Conservation (phyloP, 2,888 invertebrate species). For the Carcina quercana region DNA sequence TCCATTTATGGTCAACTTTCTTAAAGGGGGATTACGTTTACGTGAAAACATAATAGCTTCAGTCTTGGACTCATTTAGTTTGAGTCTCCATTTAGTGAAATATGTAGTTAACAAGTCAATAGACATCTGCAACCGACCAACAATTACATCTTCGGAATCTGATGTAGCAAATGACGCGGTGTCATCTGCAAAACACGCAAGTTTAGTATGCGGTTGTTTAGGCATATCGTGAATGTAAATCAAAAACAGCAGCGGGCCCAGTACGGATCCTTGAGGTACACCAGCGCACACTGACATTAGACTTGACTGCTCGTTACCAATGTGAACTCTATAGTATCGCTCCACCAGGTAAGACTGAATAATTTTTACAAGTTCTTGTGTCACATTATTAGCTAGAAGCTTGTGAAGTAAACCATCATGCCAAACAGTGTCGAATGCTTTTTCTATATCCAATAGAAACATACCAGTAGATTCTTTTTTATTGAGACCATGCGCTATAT, state of each 20-base stretch:
- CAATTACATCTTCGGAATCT: constrained; percentile 5
- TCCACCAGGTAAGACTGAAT: constrained; percentile 4
- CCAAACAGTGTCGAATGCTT: constrained; percentile 11
- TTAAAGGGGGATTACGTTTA: too few relatives aligned
- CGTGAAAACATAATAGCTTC: too few relatives aligned
- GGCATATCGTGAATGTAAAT: constrained; percentile 6
- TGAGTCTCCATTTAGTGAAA: constrained; percentile 9
- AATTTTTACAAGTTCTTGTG: constrained; percentile 2
- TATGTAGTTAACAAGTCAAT: constrained; percentile 3
- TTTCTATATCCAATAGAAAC: constrained; percentile 7
- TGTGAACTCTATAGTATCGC: constrained; percentile 1
- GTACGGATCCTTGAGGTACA: constrained; percentile 11
- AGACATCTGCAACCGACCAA: constrained; percentile 7
- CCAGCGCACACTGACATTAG: constrained; percentile 4
- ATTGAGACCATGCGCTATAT: constrained; percentile 7
- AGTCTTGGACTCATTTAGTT: too few relatives aligned
- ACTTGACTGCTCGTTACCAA: constrained; percentile 2
- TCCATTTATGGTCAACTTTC: too few relatives aligned
- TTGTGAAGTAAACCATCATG: constrained; percentile 7
- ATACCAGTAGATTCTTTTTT: constrained; percentile 6
- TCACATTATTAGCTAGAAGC: background rate
- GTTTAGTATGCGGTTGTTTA: constrained; percentile 1
- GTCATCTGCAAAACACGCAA: constrained; percentile 11
- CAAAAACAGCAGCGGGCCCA: constrained; percentile 9
- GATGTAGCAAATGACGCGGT: constrained; percentile 12